Percentiles rank a stretch among this genome's conserved stretches.
phyloP scores from a whole-genome alignment of 2,888 invertebrate species.

The Caenorhabditis sp. region DNA sequence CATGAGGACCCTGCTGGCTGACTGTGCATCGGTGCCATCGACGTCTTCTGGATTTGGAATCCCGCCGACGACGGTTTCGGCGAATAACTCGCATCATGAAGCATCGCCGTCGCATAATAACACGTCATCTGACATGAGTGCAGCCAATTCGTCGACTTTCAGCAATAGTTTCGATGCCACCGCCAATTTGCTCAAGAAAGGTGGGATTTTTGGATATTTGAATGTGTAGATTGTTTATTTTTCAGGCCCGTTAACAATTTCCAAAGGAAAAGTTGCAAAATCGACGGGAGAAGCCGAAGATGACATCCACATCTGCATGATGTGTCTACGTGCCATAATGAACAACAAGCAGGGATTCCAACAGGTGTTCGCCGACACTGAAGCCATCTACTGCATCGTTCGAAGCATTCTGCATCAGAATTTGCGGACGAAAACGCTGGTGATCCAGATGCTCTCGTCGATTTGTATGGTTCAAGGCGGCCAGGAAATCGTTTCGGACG shows the following conservation, averaged over 20 bases:
- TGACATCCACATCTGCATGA: slow-evolving; percentile 98
- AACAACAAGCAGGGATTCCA: slow-evolving; percentile 99
- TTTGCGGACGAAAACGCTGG: slow-evolving; percentile 94
- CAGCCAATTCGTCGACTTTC: slow-evolving; percentile 30
- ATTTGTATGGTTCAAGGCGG: slow-evolving; percentile 99
- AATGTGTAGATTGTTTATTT: background rate
- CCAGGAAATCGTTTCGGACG: slow-evolving; percentile 96
- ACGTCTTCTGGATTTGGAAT: slow-evolving; percentile 49
- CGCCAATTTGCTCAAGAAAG: slow-evolving; percentile 59
- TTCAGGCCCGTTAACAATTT: slow-evolving; percentile 60
- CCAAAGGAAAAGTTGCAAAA: slow-evolving; percentile 66
- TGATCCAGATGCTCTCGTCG: slow-evolving; percentile 96
- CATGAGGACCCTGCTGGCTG: slow-evolving; percentile 87
- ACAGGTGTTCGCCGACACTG: slow-evolving; percentile 97
- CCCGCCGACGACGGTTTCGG: slow-evolving; percentile 15
- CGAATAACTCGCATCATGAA: slow-evolving; percentile 28
- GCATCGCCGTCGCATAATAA: slow-evolving; percentile 60
- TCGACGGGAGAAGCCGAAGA: slow-evolving; percentile 86
- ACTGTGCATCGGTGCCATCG: slow-evolving; percentile 61
- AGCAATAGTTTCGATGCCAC: slow-evolving; percentile 45
- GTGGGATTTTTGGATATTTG: slow-evolving; percentile 9
- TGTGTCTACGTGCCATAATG: slow-evolving; percentile 99
- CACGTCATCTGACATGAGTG: slow-evolving; percentile 24
- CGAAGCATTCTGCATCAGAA: slow-evolving; percentile 97
- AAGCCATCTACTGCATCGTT: slow-evolving; percentile 98